Base-by-base conservation (phyloP, 2,113 vertebrate species). In the Anguilla japonica region DNA sequence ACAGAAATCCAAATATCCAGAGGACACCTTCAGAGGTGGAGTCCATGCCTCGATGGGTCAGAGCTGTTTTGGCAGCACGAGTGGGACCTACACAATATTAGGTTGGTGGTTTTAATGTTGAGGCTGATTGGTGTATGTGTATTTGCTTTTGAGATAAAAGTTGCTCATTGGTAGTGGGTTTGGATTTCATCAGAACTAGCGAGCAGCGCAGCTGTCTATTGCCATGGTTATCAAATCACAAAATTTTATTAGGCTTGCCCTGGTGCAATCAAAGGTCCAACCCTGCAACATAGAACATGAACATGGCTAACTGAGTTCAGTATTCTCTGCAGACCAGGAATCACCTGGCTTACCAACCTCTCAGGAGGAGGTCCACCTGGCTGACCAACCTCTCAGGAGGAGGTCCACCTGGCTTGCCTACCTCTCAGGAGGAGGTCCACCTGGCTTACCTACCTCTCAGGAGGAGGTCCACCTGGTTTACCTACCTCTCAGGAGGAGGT, bases 401-500 rank as follows among this genome's bases (percentile, higher is more conserved):
- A 34, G 34, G 34, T 34, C 34, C 34, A 34, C 34, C 34, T 34
- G 34, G 34, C 34, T 34, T 34, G 1, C 11, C 50, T 93, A 98
- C 98, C 93, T 90, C 57, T 92, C 14, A 0, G 97, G 97, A 46
- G 91, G 96, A 34, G 34, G 34, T 34, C 34, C 34, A 34, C 34
- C 34, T 34, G 34, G 34, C 34, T 34, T 34, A 34, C 11, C 50
- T 93, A 98, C 98, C 93, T 90, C 57, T 92, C 14, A 0, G 97
- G 97, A 46, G 91, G 96, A 34, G 34, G 34, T 34, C 34, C 34
- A 34, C 34, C 34, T 34, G 34, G 34, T 1, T 34, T 34, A 34
- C 11, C 50, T 93, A 98, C 98, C 93, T 90, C 57, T 92, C 14
- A 0, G 97, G 97, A 46, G 91, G 96, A 34, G 34, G 34, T 34